Evolutionary conservation across 2,888 invertebrate species (phyloP).

Genomic region (Mylabris sibirica): DNA sequence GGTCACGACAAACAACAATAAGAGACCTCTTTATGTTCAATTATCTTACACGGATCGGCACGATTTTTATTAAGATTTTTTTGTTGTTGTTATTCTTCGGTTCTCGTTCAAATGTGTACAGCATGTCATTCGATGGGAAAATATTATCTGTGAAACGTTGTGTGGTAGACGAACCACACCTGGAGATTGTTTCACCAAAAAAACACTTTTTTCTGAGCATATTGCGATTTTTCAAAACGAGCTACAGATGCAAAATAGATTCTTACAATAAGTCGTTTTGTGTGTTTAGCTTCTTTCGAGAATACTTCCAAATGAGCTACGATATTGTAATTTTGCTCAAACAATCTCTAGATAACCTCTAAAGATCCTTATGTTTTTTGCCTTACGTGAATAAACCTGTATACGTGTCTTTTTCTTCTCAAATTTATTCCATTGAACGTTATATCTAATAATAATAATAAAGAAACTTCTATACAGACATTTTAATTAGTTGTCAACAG

Average conservation of each 20-base stretch:
- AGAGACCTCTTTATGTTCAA: background rate
- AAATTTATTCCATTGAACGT: background rate
- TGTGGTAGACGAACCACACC: conserved; percentile 3
- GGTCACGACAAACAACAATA: conserved; percentile 11
- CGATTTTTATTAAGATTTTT: background rate
- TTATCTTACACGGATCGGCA: conserved; percentile 9
- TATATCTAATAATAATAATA: background rate
- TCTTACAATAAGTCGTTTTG: too few relatives aligned
- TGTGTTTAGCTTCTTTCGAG: too few relatives aligned
- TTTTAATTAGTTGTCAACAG: background rate
- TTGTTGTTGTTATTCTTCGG: background rate
- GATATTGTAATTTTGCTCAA: too few relatives aligned
- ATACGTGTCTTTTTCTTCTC: too few relatives aligned
- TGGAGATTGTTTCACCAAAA: background rate
- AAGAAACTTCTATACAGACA: background rate
- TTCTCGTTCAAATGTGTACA: background rate
- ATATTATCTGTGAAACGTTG: background rate
- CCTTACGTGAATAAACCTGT: too few relatives aligned
- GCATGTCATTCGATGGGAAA: conserved; percentile 13
- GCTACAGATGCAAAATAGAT: too few relatives aligned
- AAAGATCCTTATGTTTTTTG: too few relatives aligned
- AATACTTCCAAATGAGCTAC: too few relatives aligned
- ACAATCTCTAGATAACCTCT: too few relatives aligned
- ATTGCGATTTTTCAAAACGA: too few relatives aligned
- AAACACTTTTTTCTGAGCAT: too few relatives aligned